Base-by-base conservation (phyloP, 2,888 invertebrate genomes). In the Parnassius orleans region DNA sequence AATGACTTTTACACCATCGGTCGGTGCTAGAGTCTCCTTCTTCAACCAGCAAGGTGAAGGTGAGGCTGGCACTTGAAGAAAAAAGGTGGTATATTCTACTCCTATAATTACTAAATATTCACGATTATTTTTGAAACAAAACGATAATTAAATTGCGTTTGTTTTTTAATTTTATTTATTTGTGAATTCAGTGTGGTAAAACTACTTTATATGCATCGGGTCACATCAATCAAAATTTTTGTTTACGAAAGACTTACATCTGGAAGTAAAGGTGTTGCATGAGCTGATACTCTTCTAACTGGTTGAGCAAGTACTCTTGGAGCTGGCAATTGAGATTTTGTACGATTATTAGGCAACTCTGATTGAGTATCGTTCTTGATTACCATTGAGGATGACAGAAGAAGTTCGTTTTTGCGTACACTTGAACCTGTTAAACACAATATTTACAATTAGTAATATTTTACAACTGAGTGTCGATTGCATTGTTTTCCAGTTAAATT, bases 291-390 rank as follows among this genome's bases (percentile, higher is more conserved):
- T 54, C 88, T 74, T 48, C 90, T 77, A 0, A 82, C 80, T 0
- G 86, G 80, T 24, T 79, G 82, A 0, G 86, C 76, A 1, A 90
- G 58, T 0, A 87, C 89, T 52, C 86, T 75, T 0, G 87, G 80
- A 2, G 86, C 79, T 0, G 87, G 86, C 3, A 85, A 69, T 60
- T 84, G 86, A 1, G 77, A 72, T 3, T 84, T 77, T 3, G 82
- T 63, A 12, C 90, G 70, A 63, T 94, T 95, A 81, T 95, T 94
- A 9, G 94, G 93, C 48, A 93, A 84, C 73, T 95, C 95, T 42
- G 94, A 94, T 76, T 95, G 96, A 1, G 95, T 96, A 76, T 96
- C 95, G 78, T 95, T 95, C 78, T 95, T 94, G 72, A 95, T 95
- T 66, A 94, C 93, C 77, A 93, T 93, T 9, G 93, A 93, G 7